Percentiles rank a stretch among this genome's conserved stretches.
Evolutionary conservation across 2,797 vertebrate genomes (phyloP).

Genomic region (Rhadinocentrus ornatus): DNA sequence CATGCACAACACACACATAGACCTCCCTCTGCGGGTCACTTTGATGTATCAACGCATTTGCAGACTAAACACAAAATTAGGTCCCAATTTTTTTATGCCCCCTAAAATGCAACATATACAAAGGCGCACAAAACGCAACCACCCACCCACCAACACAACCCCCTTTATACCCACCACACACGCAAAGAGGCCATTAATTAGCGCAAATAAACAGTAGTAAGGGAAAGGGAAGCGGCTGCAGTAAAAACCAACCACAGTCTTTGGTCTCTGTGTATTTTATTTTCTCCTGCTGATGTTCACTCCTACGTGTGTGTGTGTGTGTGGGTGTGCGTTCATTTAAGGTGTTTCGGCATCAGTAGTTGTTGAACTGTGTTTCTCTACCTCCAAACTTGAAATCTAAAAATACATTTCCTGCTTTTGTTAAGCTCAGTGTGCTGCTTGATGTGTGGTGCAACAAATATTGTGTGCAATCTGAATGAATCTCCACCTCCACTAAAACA

Average conservation of each 20-base stretch:
- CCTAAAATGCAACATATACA: slow-evolving; percentile 74
- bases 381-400: slow-evolving; percentile 70
- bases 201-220: slow-evolving; percentile 79
- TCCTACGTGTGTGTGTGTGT: slow-evolving; percentile 47
- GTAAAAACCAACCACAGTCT: slow-evolving; percentile 66
- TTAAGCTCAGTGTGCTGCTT: slow-evolving; percentile 60
- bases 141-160: slow-evolving; percentile 8
- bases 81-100: slow-evolving; percentile 70
- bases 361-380: slow-evolving; percentile 56
- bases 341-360: slow-evolving; percentile 53
- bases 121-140: slow-evolving; percentile 35
- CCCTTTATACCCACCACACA: slow-evolving; percentile 2
- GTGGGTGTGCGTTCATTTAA: slow-evolving; percentile 35
- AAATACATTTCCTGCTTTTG: slow-evolving; percentile 81
- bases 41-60: slow-evolving; percentile 81
- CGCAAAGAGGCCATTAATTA: slow-evolving; percentile 77
- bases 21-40: slow-evolving; percentile 79
- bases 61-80: slow-evolving; percentile 83
- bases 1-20: slow-evolving; percentile 63
- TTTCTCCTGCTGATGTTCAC: slow-evolving; percentile 56
- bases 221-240: slow-evolving; percentile 77
- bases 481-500: slow-evolving; percentile 13
- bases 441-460: slow-evolving; percentile 45
- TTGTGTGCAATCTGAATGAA: slow-evolving; percentile 38
- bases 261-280: slow-evolving; percentile 74